These are phyloP conservation scores for Octomys mimax DNA, from an alignment of 2,797 vertebrate species.

Conservation along the genomic window DNA sequence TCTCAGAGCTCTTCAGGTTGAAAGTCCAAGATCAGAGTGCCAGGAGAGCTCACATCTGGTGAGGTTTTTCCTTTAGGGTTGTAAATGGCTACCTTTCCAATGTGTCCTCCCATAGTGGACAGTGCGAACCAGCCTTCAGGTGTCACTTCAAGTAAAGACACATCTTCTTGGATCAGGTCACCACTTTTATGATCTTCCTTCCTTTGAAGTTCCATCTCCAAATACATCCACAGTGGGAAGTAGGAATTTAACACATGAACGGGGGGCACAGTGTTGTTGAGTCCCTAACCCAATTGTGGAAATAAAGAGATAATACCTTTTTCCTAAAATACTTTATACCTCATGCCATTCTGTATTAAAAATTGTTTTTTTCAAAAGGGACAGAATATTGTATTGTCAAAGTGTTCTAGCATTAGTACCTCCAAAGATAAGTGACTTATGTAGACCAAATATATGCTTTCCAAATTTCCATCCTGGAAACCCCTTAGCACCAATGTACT, in stretches of 20 bases:
- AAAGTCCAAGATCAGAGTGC: neutral
- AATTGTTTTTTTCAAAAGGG: neutral
- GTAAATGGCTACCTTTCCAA: neutral
- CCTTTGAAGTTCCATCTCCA: neutral
- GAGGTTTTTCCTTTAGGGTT: neutral
- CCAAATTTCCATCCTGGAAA: constrained; percentile 11
- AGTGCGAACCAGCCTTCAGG: neutral
- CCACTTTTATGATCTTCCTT: neutral
- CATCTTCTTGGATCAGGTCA: neutral
- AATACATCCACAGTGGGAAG: neutral
- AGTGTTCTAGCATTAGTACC: neutral
- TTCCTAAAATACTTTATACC: neutral
- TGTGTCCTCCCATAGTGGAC: neutral
- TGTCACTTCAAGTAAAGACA: neutral
- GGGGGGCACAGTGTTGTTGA: neutral
- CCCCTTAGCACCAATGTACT: constrained; percentile 3
- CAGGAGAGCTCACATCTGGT: neutral
- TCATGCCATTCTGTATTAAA: neutral
- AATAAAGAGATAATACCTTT: neutral
- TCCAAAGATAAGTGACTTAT: constrained; percentile 8
- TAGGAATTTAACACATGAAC: neutral
- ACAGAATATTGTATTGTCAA: constrained; percentile 1
- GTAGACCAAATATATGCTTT: neutral
- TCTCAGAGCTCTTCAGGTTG: neutral
- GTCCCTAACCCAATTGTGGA: neutral